phyloP scores from a whole-genome alignment of 2,888 invertebrate genomes.

The Smittia sp. region DNA sequence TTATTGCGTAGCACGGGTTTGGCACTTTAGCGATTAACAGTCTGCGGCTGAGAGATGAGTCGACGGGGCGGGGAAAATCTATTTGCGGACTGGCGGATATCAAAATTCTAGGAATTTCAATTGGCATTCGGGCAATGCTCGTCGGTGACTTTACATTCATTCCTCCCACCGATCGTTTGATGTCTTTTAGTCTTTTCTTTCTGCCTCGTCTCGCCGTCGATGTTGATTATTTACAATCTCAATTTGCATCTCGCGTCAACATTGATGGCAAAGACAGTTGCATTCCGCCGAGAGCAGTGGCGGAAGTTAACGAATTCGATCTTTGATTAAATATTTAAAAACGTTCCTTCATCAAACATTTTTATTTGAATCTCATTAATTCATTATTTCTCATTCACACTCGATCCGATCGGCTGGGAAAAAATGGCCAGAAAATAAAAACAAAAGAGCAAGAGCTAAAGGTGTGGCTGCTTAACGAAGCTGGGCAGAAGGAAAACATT shows the following conservation, averaged over 20 bases:
- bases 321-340: slow-evolving; percentile 18
- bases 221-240: neutral
- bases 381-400: neutral
- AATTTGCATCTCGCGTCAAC: neutral
- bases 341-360: neutral
- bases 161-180: neutral
- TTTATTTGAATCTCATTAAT: slow-evolving; percentile 5
- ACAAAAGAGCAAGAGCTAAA: neutral
- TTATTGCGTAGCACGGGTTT: neutral
- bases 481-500: neutral
- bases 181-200: neutral
- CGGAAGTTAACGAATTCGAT: neutral
- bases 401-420: neutral
- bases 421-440: slow-evolving; percentile 21
- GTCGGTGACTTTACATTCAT: neutral
- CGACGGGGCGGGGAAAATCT: neutral
- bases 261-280: neutral
- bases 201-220: neutral
- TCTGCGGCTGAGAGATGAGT: neutral
- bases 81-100: too few relatives aligned
- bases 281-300: neutral
- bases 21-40: neutral
- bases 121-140: neutral
- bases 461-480: slow-evolving; percentile 22
- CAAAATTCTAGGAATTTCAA: slow-evolving; percentile 2